A percentile compares a stretch with the other conserved stretches of the same genome.
Conservation (phyloP, 2,113 vertebrate species). For the Labeo rohita region DNA sequence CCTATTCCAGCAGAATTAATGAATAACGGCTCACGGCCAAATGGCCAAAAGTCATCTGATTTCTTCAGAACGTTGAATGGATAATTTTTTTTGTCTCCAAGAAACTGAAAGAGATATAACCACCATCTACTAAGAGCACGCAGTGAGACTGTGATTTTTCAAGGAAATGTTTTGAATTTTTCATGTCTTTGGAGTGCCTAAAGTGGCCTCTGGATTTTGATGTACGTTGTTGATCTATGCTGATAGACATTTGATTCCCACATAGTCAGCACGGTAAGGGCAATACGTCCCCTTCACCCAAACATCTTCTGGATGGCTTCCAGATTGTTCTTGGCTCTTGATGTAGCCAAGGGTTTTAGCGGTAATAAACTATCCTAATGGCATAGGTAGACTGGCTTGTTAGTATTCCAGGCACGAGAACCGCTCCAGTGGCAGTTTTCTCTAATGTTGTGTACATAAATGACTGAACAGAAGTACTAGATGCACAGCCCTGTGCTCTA, state of each 20-base stretch:
- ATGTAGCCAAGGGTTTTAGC: slow-evolving; percentile 16
- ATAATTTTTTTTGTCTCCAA: background rate
- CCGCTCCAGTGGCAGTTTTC: slow-evolving; percentile 63
- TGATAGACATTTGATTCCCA: slow-evolving; percentile 6
- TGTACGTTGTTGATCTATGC: background rate
- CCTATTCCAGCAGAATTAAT: slow-evolving; percentile 21
- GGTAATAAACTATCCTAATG: slow-evolving; percentile 57
- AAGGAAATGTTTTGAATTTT: background rate
- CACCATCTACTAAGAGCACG: background rate
- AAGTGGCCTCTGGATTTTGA: background rate
- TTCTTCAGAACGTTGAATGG: slow-evolving; percentile 10
- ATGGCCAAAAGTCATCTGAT: slow-evolving; percentile 6
- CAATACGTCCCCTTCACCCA: background rate
- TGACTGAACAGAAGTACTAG: slow-evolving; percentile 53
- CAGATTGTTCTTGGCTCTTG: slow-evolving; percentile 27
- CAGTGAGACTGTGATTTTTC: background rate
- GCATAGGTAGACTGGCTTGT: slow-evolving; percentile 59
- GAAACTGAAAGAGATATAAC: background rate
- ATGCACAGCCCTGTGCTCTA: slow-evolving; percentile 45
- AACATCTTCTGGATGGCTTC: slow-evolving; percentile 29
- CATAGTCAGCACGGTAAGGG: slow-evolving; percentile 1
- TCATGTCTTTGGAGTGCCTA: background rate
- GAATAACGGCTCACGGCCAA: slow-evolving; percentile 3
- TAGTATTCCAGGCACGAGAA: slow-evolving; percentile 72
- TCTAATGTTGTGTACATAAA: slow-evolving; percentile 63